phyloP scores from a whole-genome alignment of 1,140 invertebrate species.

The Sitobion miscanthi region DNA sequence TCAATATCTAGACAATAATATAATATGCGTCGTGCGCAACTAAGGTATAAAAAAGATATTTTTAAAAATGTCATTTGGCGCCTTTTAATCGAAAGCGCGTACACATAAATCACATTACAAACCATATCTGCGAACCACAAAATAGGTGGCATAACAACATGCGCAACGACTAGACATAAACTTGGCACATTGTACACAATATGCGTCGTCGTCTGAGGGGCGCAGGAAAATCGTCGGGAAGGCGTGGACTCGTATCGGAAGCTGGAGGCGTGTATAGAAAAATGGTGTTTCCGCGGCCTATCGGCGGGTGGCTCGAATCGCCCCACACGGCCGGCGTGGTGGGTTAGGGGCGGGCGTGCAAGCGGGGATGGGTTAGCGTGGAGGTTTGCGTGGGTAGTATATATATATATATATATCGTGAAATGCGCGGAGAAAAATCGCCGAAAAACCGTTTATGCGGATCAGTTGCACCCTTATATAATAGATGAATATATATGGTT shows the following conservation, averaged over 20 bases:
- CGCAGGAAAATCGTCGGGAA: not conserved
- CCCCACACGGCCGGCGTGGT: not conserved
- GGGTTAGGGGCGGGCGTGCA: not conserved
- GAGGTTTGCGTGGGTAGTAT: not conserved
- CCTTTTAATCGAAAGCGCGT: not conserved
- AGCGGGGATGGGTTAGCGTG: not conserved
- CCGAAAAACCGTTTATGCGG: not conserved
- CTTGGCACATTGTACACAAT: not conserved
- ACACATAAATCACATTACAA: too few species aligned
- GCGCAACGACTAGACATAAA: not conserved
- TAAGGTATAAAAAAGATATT: not conserved
- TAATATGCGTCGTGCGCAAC: too few species aligned
- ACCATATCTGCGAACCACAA: too few species aligned
- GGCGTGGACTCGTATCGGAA: conserved; percentile 22
- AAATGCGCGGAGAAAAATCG: not conserved
- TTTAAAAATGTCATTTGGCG: not conserved
- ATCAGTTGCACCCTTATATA: not conserved
- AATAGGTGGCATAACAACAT: not conserved
- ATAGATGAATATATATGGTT: not conserved
- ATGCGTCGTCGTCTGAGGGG: not conserved
- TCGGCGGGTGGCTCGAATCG: not conserved
- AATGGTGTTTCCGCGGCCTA: conserved; percentile 48
- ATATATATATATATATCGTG: too few species aligned
- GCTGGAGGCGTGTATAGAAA: conserved; percentile 28
- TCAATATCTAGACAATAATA: too few species aligned